A percentile compares a stretch with the other conserved stretches of the same genome.
phyloP scores from a whole-genome alignment of 2,888 invertebrate species.

The Leptinotarsa haldemani region DNA sequence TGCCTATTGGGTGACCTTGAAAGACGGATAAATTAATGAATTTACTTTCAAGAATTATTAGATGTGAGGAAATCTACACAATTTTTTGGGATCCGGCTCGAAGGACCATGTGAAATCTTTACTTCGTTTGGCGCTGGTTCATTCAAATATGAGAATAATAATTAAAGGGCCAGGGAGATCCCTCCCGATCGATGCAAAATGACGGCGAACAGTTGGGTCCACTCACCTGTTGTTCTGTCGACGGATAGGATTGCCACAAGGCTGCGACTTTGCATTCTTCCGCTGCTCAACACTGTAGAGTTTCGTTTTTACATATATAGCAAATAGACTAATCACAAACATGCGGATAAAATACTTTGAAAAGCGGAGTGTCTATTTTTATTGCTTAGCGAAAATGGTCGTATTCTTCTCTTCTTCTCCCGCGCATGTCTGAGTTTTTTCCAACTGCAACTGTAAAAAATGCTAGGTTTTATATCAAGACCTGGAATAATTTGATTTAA shows the following conservation, averaged over 20 bases:
- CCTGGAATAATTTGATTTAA: no score
- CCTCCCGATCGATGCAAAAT: background rate
- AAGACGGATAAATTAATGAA: no score
- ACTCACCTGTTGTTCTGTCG: background rate
- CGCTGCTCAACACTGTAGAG: background rate
- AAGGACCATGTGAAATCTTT: background rate
- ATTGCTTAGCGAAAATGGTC: background rate
- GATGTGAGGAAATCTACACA: no score
- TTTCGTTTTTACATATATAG: background rate
- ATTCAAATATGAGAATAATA: background rate
- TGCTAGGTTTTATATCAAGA: no score
- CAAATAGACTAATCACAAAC: no score
- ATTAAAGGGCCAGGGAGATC: background rate
- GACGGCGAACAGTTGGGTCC: background rate
- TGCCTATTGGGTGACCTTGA: no score
- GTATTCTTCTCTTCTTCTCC: no score
- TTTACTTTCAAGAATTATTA: no score
- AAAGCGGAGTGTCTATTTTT: background rate
- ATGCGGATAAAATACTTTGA: no score
- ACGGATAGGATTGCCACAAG: background rate
- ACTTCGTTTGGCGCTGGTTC: background rate
- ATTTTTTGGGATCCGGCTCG: no score
- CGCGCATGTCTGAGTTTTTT: no score
- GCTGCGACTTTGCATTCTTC: background rate
- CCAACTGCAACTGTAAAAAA: no score